Evolutionary conservation across 2,113 vertebrate species (phyloP).

Genomic region (Crotalus viridis): DNA sequence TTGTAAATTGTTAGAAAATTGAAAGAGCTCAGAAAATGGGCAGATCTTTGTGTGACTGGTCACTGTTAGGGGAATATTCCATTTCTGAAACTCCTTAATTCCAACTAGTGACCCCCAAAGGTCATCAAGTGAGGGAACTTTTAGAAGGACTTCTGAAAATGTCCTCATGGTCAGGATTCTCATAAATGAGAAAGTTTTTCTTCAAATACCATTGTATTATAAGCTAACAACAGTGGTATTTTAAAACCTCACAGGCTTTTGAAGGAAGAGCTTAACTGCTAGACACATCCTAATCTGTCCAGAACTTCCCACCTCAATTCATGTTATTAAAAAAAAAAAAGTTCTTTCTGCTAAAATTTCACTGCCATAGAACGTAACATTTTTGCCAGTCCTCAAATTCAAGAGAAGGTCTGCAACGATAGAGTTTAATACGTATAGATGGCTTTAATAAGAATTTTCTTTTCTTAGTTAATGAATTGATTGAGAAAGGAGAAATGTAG

Average conservation of each 20-base stretch:
- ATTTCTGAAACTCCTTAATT: neutral
- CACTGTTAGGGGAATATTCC: neutral
- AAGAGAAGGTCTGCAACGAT: neutral
- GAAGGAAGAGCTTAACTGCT: neutral
- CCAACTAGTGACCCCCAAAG: neutral
- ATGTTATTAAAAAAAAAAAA: neutral
- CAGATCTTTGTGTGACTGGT: neutral
- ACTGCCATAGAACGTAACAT: neutral
- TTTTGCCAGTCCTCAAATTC: neutral
- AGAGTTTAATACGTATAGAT: neutral
- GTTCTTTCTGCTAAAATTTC: neutral
- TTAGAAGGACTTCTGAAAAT: neutral
- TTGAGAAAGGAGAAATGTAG: neutral
- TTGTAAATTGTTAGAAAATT: neutral
- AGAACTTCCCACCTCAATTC: neutral
- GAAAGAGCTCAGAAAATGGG: neutral
- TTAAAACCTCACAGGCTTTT: neutral
- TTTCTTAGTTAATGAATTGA: neutral
- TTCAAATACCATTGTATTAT: neutral
- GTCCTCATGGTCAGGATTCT: neutral
- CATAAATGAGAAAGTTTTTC: neutral
- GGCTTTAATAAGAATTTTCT: neutral
- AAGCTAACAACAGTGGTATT: neutral
- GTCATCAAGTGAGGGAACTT: neutral
- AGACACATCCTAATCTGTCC: neutral